Evolutionary conservation across 2,888 invertebrate genomes (phyloP).

Genomic region (Copidosoma aretas): DNA sequence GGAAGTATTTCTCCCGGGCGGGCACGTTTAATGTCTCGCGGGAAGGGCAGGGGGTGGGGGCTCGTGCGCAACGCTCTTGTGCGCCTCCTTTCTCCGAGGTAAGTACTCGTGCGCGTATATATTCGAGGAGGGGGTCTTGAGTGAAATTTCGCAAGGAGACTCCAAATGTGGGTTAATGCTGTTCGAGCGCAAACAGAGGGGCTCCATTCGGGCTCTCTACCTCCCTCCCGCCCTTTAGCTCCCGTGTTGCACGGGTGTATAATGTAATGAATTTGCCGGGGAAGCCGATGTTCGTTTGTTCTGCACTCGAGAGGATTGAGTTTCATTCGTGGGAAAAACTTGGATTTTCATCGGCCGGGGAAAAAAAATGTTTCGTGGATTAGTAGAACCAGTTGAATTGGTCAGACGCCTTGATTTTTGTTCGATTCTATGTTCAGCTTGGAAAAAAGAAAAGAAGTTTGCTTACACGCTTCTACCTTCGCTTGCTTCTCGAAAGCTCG

Average conservation of each 20-base stretch:
- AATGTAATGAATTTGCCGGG: conserved; percentile 12
- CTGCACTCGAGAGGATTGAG: background rate
- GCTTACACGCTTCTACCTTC: too few species aligned
- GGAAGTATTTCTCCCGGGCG: background rate
- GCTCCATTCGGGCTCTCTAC: conserved; percentile 14
- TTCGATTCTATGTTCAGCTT: too few species aligned
- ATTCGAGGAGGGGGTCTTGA: background rate
- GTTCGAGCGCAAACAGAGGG: conserved; percentile 1
- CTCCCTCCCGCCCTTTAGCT: conserved; percentile 1
- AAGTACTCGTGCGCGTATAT: background rate
- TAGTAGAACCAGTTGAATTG: too few species aligned
- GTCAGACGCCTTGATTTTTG: too few species aligned
- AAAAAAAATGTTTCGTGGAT: too few species aligned
- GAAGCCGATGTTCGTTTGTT: conserved; percentile 2
- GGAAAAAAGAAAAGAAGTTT: too few species aligned
- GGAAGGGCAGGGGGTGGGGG: too few species aligned
- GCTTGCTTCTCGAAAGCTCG: too few species aligned
- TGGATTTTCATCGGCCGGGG: background rate
- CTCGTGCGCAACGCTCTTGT: too few species aligned
- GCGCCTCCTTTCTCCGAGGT: too few species aligned
- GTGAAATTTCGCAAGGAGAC: conserved; percentile 17
- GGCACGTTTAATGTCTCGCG: too few species aligned
- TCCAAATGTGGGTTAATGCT: conserved; percentile 32
- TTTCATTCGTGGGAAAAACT: background rate
- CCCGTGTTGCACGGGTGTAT: background rate